Conservation (phyloP, 2,797 vertebrate genomes). For the Botia almorhae region DNA sequence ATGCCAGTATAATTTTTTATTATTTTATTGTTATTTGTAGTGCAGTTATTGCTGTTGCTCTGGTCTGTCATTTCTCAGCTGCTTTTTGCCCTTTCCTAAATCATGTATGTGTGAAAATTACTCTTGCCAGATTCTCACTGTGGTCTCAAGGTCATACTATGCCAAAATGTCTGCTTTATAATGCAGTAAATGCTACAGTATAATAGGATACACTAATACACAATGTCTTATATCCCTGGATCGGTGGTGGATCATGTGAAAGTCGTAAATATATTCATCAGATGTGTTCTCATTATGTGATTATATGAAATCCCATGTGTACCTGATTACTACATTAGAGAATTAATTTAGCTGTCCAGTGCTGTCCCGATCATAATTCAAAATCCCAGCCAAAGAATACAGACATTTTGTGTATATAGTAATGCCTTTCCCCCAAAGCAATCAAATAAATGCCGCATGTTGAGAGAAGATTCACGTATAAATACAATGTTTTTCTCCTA, state of each 20-base stretch:
- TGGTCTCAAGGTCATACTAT: not conserved
- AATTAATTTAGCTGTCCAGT: not conserved
- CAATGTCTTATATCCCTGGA: not conserved
- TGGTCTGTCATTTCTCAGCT: constrained; percentile 33
- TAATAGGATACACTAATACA: not conserved
- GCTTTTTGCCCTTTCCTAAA: no score
- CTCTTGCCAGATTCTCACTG: constrained; percentile 58
- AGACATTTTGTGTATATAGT: not conserved
- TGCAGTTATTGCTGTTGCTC: constrained; percentile 71
- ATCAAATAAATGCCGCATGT: constrained; percentile 4
- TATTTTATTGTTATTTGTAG: constrained; percentile 54
- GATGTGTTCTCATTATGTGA: not conserved
- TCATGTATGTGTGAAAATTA: constrained; percentile 60
- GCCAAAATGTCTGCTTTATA: not conserved
- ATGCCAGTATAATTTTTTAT: not conserved
- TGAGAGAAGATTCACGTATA: not conserved
- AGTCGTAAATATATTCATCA: not conserved
- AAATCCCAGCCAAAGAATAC: constrained; percentile 67
- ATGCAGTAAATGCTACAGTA: not conserved
- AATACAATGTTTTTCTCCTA: not conserved
- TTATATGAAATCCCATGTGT: not conserved
- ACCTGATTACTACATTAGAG: not conserved
- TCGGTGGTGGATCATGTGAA: not conserved
- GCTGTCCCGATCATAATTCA: constrained; percentile 23
- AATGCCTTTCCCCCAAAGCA: constrained; percentile 1